A percentile compares a stretch with the other conserved stretches of the same genome.
Evolutionary conservation across 1,140 invertebrate genomes (phyloP).

Genomic region (Cyrtorhinus lividipennis): DNA sequence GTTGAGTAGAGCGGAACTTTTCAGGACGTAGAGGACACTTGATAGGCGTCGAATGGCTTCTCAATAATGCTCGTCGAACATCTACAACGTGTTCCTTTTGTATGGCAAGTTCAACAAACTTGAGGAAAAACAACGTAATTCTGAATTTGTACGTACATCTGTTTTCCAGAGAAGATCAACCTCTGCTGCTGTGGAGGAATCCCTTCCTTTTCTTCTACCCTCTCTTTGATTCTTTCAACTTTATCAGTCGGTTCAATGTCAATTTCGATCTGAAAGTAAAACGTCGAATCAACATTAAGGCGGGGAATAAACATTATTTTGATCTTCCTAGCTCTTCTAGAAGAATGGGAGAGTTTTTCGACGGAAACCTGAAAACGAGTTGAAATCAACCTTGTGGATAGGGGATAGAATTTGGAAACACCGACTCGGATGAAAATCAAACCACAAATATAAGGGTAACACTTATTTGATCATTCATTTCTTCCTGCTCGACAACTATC

Average conservation of each 20-base stretch:
- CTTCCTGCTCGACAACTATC: too few relatives aligned
- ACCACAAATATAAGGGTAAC: too few relatives aligned
- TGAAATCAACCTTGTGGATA: too few relatives aligned
- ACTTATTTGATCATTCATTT: too few relatives aligned
- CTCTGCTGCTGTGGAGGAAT: slow-evolving; percentile 98
- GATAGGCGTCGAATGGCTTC: background rate
- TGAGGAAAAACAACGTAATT: background rate
- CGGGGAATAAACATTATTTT: background rate
- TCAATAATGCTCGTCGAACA: background rate
- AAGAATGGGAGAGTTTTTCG: background rate
- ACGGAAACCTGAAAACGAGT: slow-evolving; percentile 18
- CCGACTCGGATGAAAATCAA: too few relatives aligned
- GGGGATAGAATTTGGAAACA: too few relatives aligned
- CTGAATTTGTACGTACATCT: slow-evolving; percentile 54
- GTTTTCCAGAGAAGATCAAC: slow-evolving; percentile 98
- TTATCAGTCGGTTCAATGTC: slow-evolving; percentile 99
- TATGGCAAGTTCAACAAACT: background rate
- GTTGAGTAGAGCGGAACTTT: too few relatives aligned
- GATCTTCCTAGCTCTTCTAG: background rate
- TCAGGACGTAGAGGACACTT: too few relatives aligned
- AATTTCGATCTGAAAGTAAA: slow-evolving; percentile 76
- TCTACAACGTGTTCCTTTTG: background rate
- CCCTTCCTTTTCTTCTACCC: slow-evolving; percentile 99
- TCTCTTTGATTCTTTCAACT: slow-evolving; percentile 97
- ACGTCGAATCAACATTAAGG: slow-evolving; percentile 2